Evolutionary conservation across 2,888 invertebrate genomes (phyloP).

Genomic region (Hermodice carunculata): DNA sequence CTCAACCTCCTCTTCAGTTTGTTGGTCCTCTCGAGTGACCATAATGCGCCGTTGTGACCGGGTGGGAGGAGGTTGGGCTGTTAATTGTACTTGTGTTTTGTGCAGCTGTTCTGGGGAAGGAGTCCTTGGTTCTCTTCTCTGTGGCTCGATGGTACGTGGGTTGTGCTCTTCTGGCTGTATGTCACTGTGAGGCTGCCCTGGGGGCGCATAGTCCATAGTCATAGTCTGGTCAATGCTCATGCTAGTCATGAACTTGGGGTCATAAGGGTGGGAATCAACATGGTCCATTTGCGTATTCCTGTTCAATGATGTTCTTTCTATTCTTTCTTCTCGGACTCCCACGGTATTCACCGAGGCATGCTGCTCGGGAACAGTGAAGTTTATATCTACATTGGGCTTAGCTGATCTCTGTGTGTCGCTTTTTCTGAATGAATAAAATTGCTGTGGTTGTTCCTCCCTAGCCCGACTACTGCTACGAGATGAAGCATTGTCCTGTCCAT

Average conservation of each 20-base stretch:
- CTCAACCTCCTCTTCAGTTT: neutral
- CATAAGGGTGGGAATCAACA: neutral
- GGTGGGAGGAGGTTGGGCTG: neutral
- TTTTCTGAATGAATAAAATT: too few relatives aligned
- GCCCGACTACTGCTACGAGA: too few relatives aligned
- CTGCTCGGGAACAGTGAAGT: neutral
- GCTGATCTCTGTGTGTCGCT: too few relatives aligned
- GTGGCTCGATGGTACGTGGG: neutral
- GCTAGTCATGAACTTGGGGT: constrained; percentile 25
- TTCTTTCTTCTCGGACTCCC: too few relatives aligned
- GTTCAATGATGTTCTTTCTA: too few relatives aligned
- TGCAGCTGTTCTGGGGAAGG: too few relatives aligned
- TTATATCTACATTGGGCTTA: too few relatives aligned
- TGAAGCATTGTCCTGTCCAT: too few relatives aligned
- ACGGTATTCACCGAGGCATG: too few relatives aligned
- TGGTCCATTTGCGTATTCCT: constrained; percentile 6
- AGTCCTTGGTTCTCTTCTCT: neutral
- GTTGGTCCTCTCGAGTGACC: neutral
- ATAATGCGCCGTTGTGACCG: neutral
- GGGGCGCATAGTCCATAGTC: constrained; percentile 39
- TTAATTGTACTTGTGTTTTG: too few relatives aligned
- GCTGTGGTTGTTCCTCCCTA: too few relatives aligned
- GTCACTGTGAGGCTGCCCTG: neutral
- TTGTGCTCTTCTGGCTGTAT: neutral
- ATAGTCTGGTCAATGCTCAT: constrained; percentile 43